Evolutionary conservation across 2,113 vertebrate species (phyloP), one percentile per base, ranked within the genome.

Genomic region (Hippotragus niger): DNA sequence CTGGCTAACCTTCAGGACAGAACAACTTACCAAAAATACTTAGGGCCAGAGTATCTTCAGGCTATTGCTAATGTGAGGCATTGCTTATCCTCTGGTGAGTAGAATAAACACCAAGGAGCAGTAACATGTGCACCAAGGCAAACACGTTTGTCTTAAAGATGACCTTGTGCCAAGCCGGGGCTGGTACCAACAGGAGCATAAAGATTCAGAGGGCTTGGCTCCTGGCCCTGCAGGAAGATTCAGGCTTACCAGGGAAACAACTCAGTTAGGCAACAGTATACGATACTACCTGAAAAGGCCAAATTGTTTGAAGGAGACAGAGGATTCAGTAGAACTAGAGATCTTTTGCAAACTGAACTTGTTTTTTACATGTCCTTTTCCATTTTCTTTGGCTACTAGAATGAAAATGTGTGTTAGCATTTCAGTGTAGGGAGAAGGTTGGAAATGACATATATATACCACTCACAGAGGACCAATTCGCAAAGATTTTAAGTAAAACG

Each of bases 31-130:
- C 90, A 97, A 47, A 98, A 98, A 23, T 99, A 98, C 97, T 97
- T 99, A 0, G 98, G 98, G 80, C 97, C 98, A 5, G 80, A 98
- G 21, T 98, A 98, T 94, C 98, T 98, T 0, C 47, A 11, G 25
- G 82, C 88, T 5, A 87, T 98, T 25, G 67, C 95, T 33, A 97
- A 98, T 86, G 92, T 98, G 93, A 98, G 93, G 21, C 97, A 90
- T n/a, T 99, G 98, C 97, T 94, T 98, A 78, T 95, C 92, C 52
- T 99, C 98, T 92, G 98, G 99, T 99, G 97, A 97, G 97, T 97
- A 91, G 53, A 97, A 50, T 12, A 36, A 62, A 67, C 27, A 21
- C 55, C 0, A 6, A 64, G 33, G 78, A 91, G 64, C 40, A 89
- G 50, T 47, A 21, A 7, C 23, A 27, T 1, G 4, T 43, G 33